phyloP scores from a whole-genome alignment of 2,797 vertebrate species.

The Pseudomugil gertrudae region DNA sequence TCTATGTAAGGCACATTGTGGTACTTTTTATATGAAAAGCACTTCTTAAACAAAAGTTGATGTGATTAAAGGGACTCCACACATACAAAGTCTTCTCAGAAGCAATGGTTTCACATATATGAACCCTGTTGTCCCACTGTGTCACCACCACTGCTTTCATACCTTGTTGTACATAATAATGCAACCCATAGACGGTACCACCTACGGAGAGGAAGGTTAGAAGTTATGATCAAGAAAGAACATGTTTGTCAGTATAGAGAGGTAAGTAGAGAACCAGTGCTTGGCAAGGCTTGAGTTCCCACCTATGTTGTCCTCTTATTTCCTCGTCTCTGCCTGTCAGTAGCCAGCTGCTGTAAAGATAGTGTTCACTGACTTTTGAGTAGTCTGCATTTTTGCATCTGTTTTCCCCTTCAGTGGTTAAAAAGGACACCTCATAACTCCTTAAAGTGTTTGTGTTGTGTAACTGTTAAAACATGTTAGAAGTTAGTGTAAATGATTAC shows the following conservation, averaged over 20 bases:
- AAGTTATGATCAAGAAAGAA: background rate
- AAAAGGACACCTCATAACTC: background rate
- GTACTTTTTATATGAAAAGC: too few species aligned
- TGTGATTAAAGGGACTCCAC: too few species aligned
- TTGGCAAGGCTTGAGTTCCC: background rate
- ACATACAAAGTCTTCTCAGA: background rate
- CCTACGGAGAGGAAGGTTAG: background rate
- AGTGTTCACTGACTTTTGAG: background rate
- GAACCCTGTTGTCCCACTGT: too few species aligned
- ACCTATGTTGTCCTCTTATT: background rate
- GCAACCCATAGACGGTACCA: background rate
- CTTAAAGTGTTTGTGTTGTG: too few species aligned
- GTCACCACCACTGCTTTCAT: background rate
- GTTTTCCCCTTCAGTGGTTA: background rate
- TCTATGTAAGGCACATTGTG: too few species aligned
- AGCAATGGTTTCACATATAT: background rate
- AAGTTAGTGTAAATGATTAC: background rate
- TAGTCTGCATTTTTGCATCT: background rate
- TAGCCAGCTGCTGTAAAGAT: background rate
- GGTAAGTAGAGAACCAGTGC: background rate
- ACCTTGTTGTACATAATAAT: background rate
- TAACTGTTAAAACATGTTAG: too few species aligned
- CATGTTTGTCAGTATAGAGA: background rate
- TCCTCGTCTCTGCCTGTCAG: background rate
- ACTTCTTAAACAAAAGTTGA: too few species aligned